Evolutionary conservation across 2,113 vertebrate genomes (phyloP).

Genomic region (Silurus glanis): DNA sequence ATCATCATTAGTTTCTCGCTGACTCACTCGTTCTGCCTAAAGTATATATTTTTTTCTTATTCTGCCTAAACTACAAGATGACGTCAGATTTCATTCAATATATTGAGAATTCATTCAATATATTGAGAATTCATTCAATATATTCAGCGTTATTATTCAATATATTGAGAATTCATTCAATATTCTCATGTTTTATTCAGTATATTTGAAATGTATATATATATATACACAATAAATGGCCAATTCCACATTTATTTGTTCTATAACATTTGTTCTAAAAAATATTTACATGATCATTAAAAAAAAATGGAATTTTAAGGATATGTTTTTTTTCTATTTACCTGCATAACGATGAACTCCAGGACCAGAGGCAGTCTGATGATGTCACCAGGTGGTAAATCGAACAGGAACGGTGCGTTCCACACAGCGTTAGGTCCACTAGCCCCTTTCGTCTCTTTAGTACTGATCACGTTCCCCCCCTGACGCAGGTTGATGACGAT

Average conservation of each 20-base stretch:
- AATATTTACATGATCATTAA: background rate
- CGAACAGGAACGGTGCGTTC: constrained; percentile 83
- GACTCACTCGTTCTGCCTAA: too few species aligned
- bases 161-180: too few species aligned
- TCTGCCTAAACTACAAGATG: too few species aligned
- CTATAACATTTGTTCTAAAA: background rate
- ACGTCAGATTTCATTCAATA: too few species aligned
- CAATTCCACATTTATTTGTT: background rate
- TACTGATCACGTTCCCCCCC: constrained; percentile 63
- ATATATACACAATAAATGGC: too few species aligned
- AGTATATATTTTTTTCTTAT: too few species aligned
- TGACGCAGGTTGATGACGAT: constrained; percentile 74
- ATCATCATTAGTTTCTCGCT: too few species aligned
- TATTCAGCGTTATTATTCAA: too few species aligned
- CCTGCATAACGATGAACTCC: constrained; percentile 80
- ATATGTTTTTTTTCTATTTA: constrained; percentile 35
- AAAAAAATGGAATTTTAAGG: background rate
- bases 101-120: too few species aligned
- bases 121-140: too few species aligned
- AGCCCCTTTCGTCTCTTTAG: constrained; percentile 75
- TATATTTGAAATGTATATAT: too few species aligned
- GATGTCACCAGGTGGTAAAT: constrained; percentile 71
- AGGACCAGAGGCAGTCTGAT: constrained; percentile 66
- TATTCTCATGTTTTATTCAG: too few species aligned
- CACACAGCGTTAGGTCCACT: constrained; percentile 72